phyloP scores from a whole-genome alignment of 2,113 vertebrate species.

The Ahaetulla prasina region DNA sequence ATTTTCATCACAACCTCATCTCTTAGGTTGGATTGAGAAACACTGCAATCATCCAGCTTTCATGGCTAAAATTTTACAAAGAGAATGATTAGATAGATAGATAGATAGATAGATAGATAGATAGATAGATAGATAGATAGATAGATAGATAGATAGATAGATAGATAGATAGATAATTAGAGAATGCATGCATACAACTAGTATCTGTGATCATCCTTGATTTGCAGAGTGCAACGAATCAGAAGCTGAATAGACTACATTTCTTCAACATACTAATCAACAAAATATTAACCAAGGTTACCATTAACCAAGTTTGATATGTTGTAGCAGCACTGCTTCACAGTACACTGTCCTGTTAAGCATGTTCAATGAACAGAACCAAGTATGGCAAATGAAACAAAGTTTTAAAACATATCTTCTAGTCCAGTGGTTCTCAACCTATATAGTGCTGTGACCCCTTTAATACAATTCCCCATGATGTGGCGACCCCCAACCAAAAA shows the following conservation, averaged over 20 bases:
- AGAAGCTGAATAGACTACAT: background rate
- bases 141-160: too few species aligned
- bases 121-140: too few species aligned
- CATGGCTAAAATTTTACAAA: slow-evolving; percentile 23
- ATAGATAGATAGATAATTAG: background rate
- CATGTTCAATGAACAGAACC: background rate
- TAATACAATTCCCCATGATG: too few species aligned
- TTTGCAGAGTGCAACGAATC: background rate
- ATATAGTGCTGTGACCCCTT: too few species aligned
- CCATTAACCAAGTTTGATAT: background rate
- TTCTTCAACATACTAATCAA: background rate
- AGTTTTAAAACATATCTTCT: background rate
- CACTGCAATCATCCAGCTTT: background rate
- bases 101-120: too few species aligned
- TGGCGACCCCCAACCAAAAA: too few species aligned
- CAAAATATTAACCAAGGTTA: background rate
- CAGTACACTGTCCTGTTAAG: background rate
- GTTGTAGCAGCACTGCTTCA: background rate
- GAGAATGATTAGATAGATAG: background rate
- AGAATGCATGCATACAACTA: background rate
- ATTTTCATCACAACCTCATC: background rate
- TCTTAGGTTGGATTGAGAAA: background rate
- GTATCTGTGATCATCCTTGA: background rate
- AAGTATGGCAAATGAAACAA: background rate
- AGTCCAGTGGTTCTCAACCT: too few species aligned